phyloP scores from a whole-genome alignment of 2,888 invertebrate species.

The Cacoxenus indagator region DNA sequence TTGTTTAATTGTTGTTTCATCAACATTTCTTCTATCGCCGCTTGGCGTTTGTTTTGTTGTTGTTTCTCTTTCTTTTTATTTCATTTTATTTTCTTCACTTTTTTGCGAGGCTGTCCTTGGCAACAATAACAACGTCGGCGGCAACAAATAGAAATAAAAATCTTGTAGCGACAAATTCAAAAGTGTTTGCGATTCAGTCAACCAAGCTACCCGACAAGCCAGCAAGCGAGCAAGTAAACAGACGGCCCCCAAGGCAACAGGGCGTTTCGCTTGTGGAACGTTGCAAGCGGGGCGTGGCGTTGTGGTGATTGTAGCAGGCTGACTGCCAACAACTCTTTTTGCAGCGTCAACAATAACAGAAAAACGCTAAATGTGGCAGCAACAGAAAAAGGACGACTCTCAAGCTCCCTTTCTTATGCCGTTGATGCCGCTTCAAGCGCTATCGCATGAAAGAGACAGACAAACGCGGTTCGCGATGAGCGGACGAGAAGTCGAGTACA shows the following conservation, averaged over 20 bases:
- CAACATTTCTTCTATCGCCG: no score
- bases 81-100: no score
- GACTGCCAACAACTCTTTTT: slow-evolving; percentile 13
- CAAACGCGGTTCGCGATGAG: slow-evolving; percentile 12
- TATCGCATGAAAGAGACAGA: neutral
- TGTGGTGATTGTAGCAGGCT: slow-evolving; percentile 11
- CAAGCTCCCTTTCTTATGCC: neutral
- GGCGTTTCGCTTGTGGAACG: slow-evolving; percentile 4
- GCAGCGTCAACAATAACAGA: slow-evolving; percentile 16
- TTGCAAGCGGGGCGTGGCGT: slow-evolving; percentile 9
- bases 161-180: slow-evolving; percentile 7
- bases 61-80: no score
- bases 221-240: neutral
- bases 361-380: neutral
- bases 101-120: neutral
- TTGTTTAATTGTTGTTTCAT: no score
- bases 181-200: slow-evolving; percentile 12
- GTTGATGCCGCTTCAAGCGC: neutral
- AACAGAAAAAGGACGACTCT: slow-evolving; percentile 28
- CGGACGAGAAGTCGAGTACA: slow-evolving; percentile 31
- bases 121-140: neutral
- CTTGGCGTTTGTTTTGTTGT: no score
- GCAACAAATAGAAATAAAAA: neutral
- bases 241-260: neutral
- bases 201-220: neutral